These are phyloP conservation scores for Sanderia malayensis DNA, from an alignment of 30 jellyfish, hydroid and myxozoan species.

Conservation along the genomic window DNA sequence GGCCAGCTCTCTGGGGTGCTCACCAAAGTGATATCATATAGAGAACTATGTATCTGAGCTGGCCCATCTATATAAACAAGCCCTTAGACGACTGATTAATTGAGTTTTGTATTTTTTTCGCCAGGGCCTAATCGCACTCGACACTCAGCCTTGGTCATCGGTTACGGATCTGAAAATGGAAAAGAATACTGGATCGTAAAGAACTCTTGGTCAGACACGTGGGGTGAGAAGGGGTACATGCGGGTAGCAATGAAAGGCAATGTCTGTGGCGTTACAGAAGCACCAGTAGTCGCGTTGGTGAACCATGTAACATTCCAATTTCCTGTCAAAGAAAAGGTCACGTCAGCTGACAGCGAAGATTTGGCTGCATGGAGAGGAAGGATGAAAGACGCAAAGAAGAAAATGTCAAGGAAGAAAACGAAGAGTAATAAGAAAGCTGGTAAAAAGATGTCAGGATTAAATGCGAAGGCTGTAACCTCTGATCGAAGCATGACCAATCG, in stretches of 20 bases:
- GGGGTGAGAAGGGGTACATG: slow-evolving; percentile 98
- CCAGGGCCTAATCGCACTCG: slow-evolving; percentile 86
- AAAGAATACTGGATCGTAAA: slow-evolving; percentile 91
- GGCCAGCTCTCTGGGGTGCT: too few relatives aligned
- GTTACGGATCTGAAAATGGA: slow-evolving; percentile 86
- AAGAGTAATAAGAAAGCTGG: slow-evolving; percentile 7
- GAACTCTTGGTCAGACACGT: slow-evolving; percentile 94
- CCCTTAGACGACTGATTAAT: too few relatives aligned
- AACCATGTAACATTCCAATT: slow-evolving; percentile 78
- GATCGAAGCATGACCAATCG: not conserved
- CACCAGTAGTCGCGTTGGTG: slow-evolving; percentile 89
- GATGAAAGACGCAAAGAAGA: slow-evolving; percentile 24
- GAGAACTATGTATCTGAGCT: too few relatives aligned
- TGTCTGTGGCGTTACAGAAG: slow-evolving; percentile 91
- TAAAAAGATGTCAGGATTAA: not conserved
- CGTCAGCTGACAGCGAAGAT: slow-evolving; percentile 32
- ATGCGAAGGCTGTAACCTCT: not conserved
- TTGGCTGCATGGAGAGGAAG: slow-evolving; percentile 38
- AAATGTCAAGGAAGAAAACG: not conserved
- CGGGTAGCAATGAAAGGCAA: slow-evolving; percentile 84
- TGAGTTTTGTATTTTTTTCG: not conserved
- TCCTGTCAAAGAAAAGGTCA: slow-evolving; percentile 67
- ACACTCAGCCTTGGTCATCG: slow-evolving; percentile 94
- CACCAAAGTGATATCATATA: too few relatives aligned
- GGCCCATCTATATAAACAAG: too few relatives aligned